Conservation (phyloP, 2,888 invertebrate genomes). For the Andricus quercusramuli region DNA sequence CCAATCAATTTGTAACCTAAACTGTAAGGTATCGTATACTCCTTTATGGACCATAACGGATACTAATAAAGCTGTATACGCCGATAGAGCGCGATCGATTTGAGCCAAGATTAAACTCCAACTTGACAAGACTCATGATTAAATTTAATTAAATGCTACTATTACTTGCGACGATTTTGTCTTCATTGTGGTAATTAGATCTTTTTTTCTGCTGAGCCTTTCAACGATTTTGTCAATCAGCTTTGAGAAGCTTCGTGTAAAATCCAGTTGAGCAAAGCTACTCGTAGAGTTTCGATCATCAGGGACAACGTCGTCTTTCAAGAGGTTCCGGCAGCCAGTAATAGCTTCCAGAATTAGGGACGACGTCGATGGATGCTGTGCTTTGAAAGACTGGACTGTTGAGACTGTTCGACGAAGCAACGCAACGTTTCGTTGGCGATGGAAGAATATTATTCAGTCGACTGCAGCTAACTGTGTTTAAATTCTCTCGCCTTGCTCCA, state of each 20-base stretch:
- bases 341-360: slow-evolving; percentile 66
- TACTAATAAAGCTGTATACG: background rate
- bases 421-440: slow-evolving; percentile 9
- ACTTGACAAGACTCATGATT: background rate
- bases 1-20: slow-evolving; percentile 36
- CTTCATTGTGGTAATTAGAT: too few relatives aligned
- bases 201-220: background rate
- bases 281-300: slow-evolving; percentile 49
- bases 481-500: slow-evolving; percentile 24
- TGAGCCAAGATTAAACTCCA: background rate
- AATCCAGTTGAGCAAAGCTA: slow-evolving; percentile 46
- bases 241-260: background rate
- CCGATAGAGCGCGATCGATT: slow-evolving; percentile 3
- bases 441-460: slow-evolving; percentile 47
- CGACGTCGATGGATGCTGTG: slow-evolving; percentile 52
- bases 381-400: slow-evolving; percentile 42
- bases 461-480: slow-evolving; percentile 36
- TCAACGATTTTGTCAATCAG: slow-evolving; percentile 6
- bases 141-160: background rate
- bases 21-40: slow-evolving; percentile 15
- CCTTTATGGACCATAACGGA: slow-evolving; percentile 25
- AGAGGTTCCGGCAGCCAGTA: slow-evolving; percentile 65
- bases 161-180: too few relatives aligned
- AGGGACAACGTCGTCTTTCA: slow-evolving; percentile 65
- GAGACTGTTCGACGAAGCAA: slow-evolving; percentile 42